Percentiles rank a stretch among this genome's conserved stretches.
These are phyloP conservation scores for Ptychodera flava DNA, from an alignment of 35 echinoderm and acorn worm genomes.

Conservation along the genomic window DNA sequence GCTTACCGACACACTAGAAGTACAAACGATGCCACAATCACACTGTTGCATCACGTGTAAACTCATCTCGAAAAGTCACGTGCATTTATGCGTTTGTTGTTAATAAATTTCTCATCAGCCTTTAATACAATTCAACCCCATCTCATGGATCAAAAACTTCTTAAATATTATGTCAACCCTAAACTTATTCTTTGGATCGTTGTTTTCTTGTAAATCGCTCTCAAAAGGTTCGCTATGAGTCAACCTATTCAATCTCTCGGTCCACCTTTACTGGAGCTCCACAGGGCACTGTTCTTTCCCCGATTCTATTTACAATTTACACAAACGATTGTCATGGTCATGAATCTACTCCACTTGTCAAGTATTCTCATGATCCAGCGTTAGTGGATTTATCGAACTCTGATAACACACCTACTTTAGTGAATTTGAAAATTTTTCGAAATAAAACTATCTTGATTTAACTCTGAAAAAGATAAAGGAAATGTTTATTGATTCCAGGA, in stretches of 20 bases:
- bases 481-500: neutral
- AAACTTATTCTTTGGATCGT: neutral
- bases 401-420: neutral
- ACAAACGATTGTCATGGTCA: conserved; percentile 35
- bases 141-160: conserved; percentile 9
- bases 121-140: conserved; percentile 37
- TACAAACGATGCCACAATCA: conserved; percentile 35
- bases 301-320: conserved; percentile 49
- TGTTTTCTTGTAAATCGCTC: conserved; percentile 19
- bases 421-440: neutral
- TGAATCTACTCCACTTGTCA: too few species aligned
- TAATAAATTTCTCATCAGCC: conserved; percentile 40
- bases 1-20: conserved; percentile 11
- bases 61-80: conserved; percentile 24
- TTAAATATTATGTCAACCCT: neutral
- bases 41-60: conserved; percentile 34
- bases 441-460: neutral
- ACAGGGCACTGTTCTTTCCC: conserved; percentile 49
- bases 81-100: conserved; percentile 19
- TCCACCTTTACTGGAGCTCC: conserved; percentile 25
- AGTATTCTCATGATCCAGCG: too few species aligned
- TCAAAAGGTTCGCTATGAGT: conserved; percentile 22
- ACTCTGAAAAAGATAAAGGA: neutral
- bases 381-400: too few species aligned
- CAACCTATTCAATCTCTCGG: neutral